Base-by-base conservation (phyloP, 2,888 invertebrate genomes). In the Kuschelorhynchus macadamiae region DNA sequence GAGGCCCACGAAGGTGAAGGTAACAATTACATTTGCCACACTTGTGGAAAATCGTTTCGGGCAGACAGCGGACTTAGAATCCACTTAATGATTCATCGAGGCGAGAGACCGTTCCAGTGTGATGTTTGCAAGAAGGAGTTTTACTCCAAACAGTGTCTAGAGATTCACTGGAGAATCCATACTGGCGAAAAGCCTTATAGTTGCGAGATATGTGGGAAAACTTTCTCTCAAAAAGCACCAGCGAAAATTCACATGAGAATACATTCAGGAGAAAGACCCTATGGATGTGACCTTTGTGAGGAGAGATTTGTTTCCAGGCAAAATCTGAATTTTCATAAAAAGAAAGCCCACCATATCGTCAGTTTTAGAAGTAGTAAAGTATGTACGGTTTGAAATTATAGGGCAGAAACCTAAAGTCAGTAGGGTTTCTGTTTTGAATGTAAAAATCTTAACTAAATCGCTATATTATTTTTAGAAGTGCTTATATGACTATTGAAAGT, bases 11-110 rank as follows among this genome's bases (percentile, higher is more conserved):
- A 75, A 18, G 66, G 59, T 3, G 72, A 70, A 33, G 70, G 74
- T 41, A 71, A 69, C 21, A 69, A 72, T 2, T 78, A 72, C 65
- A 67, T 74, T 25, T 89, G 89, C 71, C 83, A 86, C 0, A 80
- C 86, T 0, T 90, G 89, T 70, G 86, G 87, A 0, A 87, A 87
- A 73, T 86, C 86, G 49, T 85, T 89, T 71, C 74, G 73, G 30
- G 72, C 75, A 1, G 75, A 77, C 47, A 74, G 75, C 1, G 74
- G 76, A 1, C 63, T 77, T 12, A 74, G 74, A 49, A 61, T 74
- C 7, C 76, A 76, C 50, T 41, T 74, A 4, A 64, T 72, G 18
- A 68, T 70, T 8, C 80, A 80, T 55, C 77, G 16, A 36, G 68
- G 73, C 0, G 83, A 79, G 16, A 80, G 81, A 2, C 78, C 85